These are phyloP conservation scores for Fragum whitleyi DNA, from an alignment of 2,888 invertebrate species.

Conservation along the genomic window DNA sequence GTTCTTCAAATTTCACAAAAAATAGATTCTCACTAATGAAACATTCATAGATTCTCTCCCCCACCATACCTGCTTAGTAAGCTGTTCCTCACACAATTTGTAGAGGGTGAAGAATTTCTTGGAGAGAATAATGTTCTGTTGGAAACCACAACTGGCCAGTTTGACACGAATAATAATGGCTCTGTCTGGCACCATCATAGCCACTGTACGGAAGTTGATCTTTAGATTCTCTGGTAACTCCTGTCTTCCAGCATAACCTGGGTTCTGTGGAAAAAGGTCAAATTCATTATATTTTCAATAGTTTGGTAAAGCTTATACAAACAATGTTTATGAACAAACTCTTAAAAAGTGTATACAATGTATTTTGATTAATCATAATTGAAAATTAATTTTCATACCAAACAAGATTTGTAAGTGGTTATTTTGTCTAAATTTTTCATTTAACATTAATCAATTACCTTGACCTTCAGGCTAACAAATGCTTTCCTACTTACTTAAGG, in stretches of 20 bases:
- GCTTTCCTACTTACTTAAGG: too few relatives aligned
- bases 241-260: slow-evolving; percentile 98
- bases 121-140: slow-evolving; percentile 97
- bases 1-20: too few relatives aligned
- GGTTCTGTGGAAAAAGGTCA: slow-evolving; percentile 92
- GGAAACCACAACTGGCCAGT: slow-evolving; percentile 97
- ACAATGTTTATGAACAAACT: too few relatives aligned
- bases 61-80: slow-evolving; percentile 93
- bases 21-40: too few relatives aligned
- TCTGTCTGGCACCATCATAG: slow-evolving; percentile 99
- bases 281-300: slow-evolving; percentile 45
- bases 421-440: too few relatives aligned
- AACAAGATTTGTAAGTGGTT: too few relatives aligned
- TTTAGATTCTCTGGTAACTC: slow-evolving; percentile 98
- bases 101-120: slow-evolving; percentile 98
- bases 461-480: too few relatives aligned
- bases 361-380: too few relatives aligned
- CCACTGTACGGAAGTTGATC: slow-evolving; percentile 98
- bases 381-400: too few relatives aligned
- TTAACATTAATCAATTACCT: too few relatives aligned
- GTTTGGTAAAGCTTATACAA: background rate
- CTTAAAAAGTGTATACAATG: too few relatives aligned
- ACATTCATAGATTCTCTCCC: too few relatives aligned
- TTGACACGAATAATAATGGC: slow-evolving; percentile 99
- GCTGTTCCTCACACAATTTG: slow-evolving; percentile 98